These are phyloP conservation scores for Ophion ellenae DNA, from an alignment of 2,888 invertebrate species.

Conservation along the genomic window DNA sequence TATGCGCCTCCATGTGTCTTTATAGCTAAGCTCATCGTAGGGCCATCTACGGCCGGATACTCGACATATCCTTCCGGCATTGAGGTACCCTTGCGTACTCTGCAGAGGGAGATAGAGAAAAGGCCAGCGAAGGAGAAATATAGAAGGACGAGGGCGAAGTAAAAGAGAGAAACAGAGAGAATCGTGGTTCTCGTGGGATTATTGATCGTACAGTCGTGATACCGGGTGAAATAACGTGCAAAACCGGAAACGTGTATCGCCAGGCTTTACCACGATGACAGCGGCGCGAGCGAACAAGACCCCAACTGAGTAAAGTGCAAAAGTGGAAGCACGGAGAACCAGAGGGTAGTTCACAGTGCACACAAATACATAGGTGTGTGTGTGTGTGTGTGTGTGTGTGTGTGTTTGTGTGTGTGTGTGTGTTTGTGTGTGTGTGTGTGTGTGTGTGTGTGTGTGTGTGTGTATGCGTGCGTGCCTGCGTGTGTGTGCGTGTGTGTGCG, in stretches of 20 bases:
- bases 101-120: not conserved
- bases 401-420: no score
- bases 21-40: conserved; percentile 19
- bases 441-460: no score
- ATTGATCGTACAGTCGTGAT: conserved; percentile 59
- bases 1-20: conserved; percentile 10
- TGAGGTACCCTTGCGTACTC: conserved; percentile 27
- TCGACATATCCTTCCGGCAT: conserved; percentile 55
- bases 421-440: no score
- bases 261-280: conserved; percentile 48
- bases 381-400: not conserved
- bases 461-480: no score
- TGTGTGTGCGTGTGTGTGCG: no score
- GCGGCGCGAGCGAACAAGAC: conserved; percentile 24
- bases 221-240: conserved; percentile 59
- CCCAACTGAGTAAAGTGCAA: conserved; percentile 18
- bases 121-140: not conserved
- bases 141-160: not conserved
- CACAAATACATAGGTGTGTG: not conserved
- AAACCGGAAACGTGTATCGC: conserved; percentile 64
- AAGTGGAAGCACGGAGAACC: conserved; percentile 13
- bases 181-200: conserved; percentile 50
- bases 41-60: conserved; percentile 46
- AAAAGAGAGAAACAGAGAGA: not conserved
- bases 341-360: not conserved